phyloP scores from a whole-genome alignment of 2,113 vertebrate genomes.

The Romanogobio albipinnatus region DNA sequence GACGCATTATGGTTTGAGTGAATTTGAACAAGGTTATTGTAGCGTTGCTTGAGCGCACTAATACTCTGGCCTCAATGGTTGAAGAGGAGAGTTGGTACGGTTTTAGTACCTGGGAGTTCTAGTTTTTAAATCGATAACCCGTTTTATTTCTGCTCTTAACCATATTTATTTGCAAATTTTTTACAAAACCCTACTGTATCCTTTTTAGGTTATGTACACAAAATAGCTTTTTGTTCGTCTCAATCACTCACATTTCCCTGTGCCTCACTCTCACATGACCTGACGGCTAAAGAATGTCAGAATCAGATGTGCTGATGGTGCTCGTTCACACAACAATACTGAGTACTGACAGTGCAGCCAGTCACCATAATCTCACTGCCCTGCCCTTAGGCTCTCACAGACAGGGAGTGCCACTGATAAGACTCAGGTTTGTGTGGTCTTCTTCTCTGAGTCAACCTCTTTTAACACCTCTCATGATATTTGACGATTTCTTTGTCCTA shows the following conservation, averaged over 20 bases:
- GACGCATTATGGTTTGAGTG: no score
- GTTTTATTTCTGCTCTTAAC: no score
- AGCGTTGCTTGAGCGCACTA: no score
- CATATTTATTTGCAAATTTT: not conserved
- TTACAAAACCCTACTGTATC: not conserved
- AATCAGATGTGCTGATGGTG: slow-evolving; percentile 44
- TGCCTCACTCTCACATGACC: not conserved
- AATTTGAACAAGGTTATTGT: no score
- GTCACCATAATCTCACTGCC: slow-evolving; percentile 28
- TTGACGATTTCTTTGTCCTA: not conserved
- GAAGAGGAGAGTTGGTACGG: no score
- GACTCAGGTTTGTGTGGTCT: slow-evolving; percentile 21
- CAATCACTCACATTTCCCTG: not conserved
- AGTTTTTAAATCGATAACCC: no score
- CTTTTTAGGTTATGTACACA: not conserved
- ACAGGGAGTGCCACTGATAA: slow-evolving; percentile 8
- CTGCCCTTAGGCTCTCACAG: slow-evolving; percentile 25
- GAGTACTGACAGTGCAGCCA: slow-evolving; percentile 1
- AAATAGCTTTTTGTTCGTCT: not conserved
- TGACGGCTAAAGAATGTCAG: slow-evolving; percentile 19
- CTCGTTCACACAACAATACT: slow-evolving; percentile 38
- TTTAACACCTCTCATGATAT: not conserved
- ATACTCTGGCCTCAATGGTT: no score
- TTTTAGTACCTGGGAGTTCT: no score
- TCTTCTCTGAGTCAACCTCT: not conserved